Evolutionary conservation across 2,888 invertebrate species (phyloP).

Genomic region (Lepidochrysops patricia): DNA sequence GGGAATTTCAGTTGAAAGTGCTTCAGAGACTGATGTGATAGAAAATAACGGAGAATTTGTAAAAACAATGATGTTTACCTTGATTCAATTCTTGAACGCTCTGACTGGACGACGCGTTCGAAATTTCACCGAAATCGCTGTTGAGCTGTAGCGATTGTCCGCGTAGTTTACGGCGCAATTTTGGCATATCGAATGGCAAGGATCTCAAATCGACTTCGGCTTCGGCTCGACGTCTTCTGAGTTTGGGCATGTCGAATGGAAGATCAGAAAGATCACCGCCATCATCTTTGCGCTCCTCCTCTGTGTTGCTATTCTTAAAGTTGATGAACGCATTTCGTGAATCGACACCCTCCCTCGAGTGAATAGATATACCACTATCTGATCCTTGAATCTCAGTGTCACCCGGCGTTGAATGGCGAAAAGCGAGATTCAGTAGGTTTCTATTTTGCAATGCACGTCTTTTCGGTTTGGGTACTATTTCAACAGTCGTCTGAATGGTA

Average conservation of each 20-base stretch:
- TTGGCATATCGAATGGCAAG: slow-evolving; percentile 94
- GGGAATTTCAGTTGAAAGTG: background rate
- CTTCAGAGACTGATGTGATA: background rate
- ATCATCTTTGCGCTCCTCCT: slow-evolving; percentile 64
- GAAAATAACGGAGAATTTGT: background rate
- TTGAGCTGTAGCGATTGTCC: slow-evolving; percentile 77
- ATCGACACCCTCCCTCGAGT: slow-evolving; percentile 86
- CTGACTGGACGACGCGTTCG: slow-evolving; percentile 87
- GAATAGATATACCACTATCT: slow-evolving; percentile 91
- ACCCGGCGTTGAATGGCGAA: slow-evolving; percentile 77
- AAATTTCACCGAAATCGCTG: slow-evolving; percentile 79
- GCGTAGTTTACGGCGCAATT: slow-evolving; percentile 83
- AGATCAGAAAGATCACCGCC: slow-evolving; percentile 84
- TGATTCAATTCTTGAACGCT: slow-evolving; percentile 84
- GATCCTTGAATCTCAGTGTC: slow-evolving; percentile 88
- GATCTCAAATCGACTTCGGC: slow-evolving; percentile 87
- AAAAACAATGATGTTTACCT: slow-evolving; percentile 54
- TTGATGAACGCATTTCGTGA: slow-evolving; percentile 76
- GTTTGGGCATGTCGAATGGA: slow-evolving; percentile 93
- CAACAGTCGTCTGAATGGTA: slow-evolving; percentile 62
- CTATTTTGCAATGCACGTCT: slow-evolving; percentile 83
- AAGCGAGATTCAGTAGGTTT: slow-evolving; percentile 80
- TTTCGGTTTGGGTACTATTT: slow-evolving; percentile 74
- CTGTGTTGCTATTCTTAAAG: slow-evolving; percentile 75
- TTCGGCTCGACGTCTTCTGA: slow-evolving; percentile 81